Conservation (phyloP, 1,140 invertebrate genomes). For the Rhagoletis pomonella region DNA sequence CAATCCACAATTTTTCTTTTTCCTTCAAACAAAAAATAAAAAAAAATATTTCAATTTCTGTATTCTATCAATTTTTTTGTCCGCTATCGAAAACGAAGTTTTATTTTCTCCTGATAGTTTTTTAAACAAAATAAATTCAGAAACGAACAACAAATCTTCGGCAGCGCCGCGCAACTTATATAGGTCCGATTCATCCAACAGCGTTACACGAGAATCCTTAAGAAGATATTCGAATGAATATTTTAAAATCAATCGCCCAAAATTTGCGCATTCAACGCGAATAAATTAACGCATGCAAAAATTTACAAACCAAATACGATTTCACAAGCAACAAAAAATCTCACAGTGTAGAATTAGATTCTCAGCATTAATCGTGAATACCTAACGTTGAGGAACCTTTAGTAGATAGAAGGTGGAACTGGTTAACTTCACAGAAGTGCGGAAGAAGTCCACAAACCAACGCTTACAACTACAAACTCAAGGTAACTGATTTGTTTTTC, state of each 20-base stretch:
- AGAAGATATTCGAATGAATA: background rate
- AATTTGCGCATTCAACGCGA: background rate
- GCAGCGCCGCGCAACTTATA: background rate
- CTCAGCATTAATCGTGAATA: background rate
- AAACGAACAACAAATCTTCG: constrained; percentile 10
- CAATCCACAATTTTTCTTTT: background rate
- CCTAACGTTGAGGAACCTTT: background rate
- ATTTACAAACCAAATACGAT: constrained; percentile 12
- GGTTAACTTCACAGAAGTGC: background rate
- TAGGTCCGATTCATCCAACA: background rate
- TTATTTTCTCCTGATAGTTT: background rate
- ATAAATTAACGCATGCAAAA: background rate
- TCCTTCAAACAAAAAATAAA: background rate
- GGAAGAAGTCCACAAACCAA: constrained; percentile 2
- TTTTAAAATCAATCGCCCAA: background rate
- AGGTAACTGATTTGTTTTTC: background rate
- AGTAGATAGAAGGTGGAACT: background rate
- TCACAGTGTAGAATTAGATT: background rate
- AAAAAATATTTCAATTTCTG: background rate
- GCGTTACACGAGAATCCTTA: background rate
- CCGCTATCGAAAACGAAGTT: constrained; percentile 5
- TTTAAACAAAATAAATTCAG: background rate
- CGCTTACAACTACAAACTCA: background rate
- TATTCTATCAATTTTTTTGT: background rate
- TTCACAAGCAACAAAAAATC: background rate